Evolutionary conservation across 2,888 invertebrate genomes (phyloP), one percentile per base, ranked within the genome.

Genomic region (Rhamnusium bicolor): DNA sequence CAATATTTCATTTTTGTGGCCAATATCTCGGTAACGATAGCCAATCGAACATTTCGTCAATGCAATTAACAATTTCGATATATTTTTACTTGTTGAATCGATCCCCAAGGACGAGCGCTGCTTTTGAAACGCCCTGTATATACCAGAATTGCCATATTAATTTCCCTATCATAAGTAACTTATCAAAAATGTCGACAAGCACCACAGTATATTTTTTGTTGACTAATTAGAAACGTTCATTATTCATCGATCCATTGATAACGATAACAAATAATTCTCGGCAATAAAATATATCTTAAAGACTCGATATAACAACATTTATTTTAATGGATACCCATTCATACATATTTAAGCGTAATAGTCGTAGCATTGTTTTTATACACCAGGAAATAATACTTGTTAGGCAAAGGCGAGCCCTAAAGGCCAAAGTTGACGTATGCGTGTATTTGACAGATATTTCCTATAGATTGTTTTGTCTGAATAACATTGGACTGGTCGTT

Each of bases 401-500:
- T 46, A 67, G 29, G 62, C 67, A 70, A 70, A 68, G 67, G 51
- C 67, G 69, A 69, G 67, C 63, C 70, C 68, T 69, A 65, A 73
- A 76, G 78, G 78, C 69, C 73, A 75, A 68, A 76, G 76, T 76
- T 76, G 78, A 76, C 75, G 75, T 73, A 71, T 71, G 65, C 67
- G 69, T 78, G 73, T 77, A 75, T 77, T 77, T 79, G 79, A 81
- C 77, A 79, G 76, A 79, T 77, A 80, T 75, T 76, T 81, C 79
- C 78, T 79, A 75, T 79, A 77, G 75, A 80, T 77, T 81, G 80
- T 84, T 84, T 83, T 83, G 84, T 84, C 83, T 85, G 82, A 69
- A 73, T 74, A 84, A 80, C 85, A 85, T 85, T 85, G 84, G 82
- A 79, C 68, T 85, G 85, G 85, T 85, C 86, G 84, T 85, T 86